Base-by-base conservation (phyloP, 2,113 vertebrate genomes). In the Rafetus swinhoei region DNA sequence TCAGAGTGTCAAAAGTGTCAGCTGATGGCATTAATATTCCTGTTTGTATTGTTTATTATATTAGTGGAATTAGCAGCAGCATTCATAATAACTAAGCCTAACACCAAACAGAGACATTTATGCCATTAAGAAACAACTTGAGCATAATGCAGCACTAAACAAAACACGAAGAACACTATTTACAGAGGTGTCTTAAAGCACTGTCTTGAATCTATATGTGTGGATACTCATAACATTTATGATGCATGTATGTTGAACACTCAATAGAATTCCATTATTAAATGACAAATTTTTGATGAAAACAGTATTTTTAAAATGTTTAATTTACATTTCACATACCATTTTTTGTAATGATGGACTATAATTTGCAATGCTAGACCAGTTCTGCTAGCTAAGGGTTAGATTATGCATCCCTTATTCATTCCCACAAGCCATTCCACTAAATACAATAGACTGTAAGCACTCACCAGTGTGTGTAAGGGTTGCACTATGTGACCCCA, bases 61-160 rank as follows among this genome's bases (percentile, higher is more conserved):
- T 89, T 94, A 92, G 45, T 53, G 86, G 94, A 96, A 95, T 97
- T 96, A 95, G 55, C 11, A 83, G 18, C 85, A 85, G 84, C 76
- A 90, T 84, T 97, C 82, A 93, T 92, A 94, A 94, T 90, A 95
- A 94, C 84, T 65, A 92, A 19, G 18, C 53, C 52, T 80, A 79
- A 16, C 53, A 88, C 35, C 56, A 55, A 96, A 15, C 69, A 85
- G 39, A 93, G 93, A 93, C 84, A 87, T 1, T 90, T 81, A 50
- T 93, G n/a, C 52, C 82, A 90, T 82, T 94, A 92, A 69, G 16
- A 11, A 92, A 79, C 81, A 91, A 69, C 85, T 74, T 95, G 53
- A 90, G 82, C 21, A 82, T 56, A 95, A 89, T 53, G 29, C 1
- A 79, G 39, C 25, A 85, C 27, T 32, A 93, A 87, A 54, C 27